These are phyloP conservation scores for Tipula lateralis DNA, from an alignment of 2,888 invertebrate species.

Conservation along the genomic window DNA sequence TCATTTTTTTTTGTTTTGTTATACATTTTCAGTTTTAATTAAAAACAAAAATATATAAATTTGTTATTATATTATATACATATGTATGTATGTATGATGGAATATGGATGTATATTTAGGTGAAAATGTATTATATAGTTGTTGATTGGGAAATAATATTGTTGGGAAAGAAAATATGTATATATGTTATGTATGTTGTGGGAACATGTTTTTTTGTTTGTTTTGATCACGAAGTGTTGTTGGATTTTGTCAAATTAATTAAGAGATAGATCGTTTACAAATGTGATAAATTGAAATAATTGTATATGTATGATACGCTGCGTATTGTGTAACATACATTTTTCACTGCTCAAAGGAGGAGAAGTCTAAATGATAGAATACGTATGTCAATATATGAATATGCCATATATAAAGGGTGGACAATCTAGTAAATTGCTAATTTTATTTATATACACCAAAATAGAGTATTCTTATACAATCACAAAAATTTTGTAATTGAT, in stretches of 20 bases:
- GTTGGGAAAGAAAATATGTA: not conserved
- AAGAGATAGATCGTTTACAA: not conserved
- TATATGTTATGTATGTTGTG: not conserved
- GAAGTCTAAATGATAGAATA: not conserved
- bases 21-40: conserved; percentile 5
- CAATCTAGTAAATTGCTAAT: not conserved
- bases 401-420: not conserved
- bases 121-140: not conserved
- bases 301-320: not conserved
- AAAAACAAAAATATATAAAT: not conserved
- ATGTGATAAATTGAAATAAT: not conserved
- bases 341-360: not conserved
- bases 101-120: not conserved
- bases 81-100: not conserved
- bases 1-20: not conserved
- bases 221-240: not conserved
- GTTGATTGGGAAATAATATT: conserved; percentile 21
- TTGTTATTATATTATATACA: no score
- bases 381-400: not conserved
- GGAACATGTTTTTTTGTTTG: not conserved
- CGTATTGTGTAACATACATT: not conserved
- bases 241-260: not conserved
- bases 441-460: no score
- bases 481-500: no score
- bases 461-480: no score